Evolutionary conservation across 2,113 vertebrate genomes (phyloP).

Genomic region (Etia nguti): DNA sequence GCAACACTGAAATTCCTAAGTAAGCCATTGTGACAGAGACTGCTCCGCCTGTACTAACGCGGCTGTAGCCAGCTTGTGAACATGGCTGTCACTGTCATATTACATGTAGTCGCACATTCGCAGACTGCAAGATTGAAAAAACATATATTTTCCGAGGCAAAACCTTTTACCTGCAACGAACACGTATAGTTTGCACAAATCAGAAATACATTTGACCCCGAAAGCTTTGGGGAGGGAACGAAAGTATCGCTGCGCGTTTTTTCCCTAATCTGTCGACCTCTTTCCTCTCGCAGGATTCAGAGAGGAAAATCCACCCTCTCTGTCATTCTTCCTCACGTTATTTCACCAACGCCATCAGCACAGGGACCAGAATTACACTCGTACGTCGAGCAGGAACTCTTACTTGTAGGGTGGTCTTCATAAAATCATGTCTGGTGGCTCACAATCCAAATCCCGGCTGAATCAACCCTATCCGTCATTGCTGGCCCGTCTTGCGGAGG

Average conservation of each 20-base stretch:
- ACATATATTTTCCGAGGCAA: not conserved
- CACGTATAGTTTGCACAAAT: not conserved
- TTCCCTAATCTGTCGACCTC: constrained; percentile 4
- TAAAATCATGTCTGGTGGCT: constrained; percentile 35
- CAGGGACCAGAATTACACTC: not conserved
- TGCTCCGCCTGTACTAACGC: not conserved
- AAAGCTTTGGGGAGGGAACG: not conserved
- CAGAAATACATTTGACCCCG: not conserved
- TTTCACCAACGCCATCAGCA: not conserved
- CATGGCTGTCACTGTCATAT: constrained; percentile 48
- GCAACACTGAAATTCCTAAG: not conserved
- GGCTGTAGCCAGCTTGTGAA: constrained; percentile 2
- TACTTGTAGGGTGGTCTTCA: constrained; percentile 50
- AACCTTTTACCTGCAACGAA: not conserved
- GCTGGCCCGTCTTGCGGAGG: constrained; percentile 25
- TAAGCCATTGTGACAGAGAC: not conserved
- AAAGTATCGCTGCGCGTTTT: not conserved
- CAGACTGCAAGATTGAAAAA: not conserved
- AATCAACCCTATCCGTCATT: constrained; percentile 46
- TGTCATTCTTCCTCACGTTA: not conserved
- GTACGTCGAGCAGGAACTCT: not conserved
- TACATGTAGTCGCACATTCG: not conserved
- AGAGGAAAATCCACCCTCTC: not conserved
- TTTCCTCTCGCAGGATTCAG: not conserved
- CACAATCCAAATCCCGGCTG: constrained; percentile 23